Evolutionary conservation across 1,140 invertebrate genomes (phyloP).

Genomic region (Drosophila chauvacae): DNA sequence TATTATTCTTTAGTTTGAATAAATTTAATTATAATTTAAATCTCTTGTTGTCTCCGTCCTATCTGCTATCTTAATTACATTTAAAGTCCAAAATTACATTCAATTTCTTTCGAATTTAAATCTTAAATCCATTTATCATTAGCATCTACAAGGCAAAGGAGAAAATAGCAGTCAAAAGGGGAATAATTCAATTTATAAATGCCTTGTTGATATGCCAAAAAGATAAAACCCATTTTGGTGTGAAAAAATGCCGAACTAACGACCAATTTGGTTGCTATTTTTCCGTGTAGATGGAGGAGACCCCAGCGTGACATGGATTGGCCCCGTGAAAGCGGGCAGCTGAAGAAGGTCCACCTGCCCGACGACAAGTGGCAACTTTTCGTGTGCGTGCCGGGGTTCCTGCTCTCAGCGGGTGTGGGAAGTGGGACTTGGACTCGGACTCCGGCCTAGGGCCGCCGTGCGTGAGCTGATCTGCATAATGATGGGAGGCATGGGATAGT

Average conservation of each 20-base stretch:
- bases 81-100: background rate
- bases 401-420: constrained; percentile 40
- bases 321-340: constrained; percentile 49
- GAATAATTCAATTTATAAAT: constrained; percentile 8
- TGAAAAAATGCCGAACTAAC: constrained; percentile 29
- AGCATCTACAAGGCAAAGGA: background rate
- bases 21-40: background rate
- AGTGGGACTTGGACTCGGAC: constrained; percentile 25
- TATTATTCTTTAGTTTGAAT: background rate
- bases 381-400: constrained; percentile 38
- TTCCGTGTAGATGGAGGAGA: constrained; percentile 22
- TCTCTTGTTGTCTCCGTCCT: background rate
- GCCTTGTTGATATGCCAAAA: constrained; percentile 8
- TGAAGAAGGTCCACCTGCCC: constrained; percentile 54
- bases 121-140: constrained; percentile 1
- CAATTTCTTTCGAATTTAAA: background rate
- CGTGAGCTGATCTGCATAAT: constrained; percentile 71
- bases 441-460: constrained; percentile 15
- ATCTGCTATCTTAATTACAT: background rate
- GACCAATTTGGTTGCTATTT: constrained; percentile 25
- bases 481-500: constrained; percentile 24
- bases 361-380: constrained; percentile 63
- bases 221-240: constrained; percentile 11
- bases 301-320: constrained; percentile 73
- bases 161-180: background rate